A percentile compares a stretch with the other conserved stretches of the same genome.
Conservation (phyloP, 2,113 vertebrate species). For the zebrafish (Danio rerio) region DNA sequence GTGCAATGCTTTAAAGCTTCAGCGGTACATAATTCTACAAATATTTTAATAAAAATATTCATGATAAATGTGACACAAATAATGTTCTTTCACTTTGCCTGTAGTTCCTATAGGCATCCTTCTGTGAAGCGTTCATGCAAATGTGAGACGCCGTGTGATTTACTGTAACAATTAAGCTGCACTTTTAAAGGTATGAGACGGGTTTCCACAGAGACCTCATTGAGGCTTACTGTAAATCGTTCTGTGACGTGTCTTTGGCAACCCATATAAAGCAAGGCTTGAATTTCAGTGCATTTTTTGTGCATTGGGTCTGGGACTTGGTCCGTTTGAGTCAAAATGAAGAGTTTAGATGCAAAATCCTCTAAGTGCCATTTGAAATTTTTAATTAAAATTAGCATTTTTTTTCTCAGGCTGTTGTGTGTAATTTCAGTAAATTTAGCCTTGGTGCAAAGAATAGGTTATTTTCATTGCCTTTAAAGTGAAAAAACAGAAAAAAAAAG, state of each 20-base stretch:
- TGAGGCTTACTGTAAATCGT: conserved; percentile 23
- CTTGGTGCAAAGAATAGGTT: too few species aligned
- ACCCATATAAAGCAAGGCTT: neutral
- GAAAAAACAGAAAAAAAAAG: too few species aligned
- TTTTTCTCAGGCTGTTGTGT: too few species aligned
- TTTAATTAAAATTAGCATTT: too few species aligned
- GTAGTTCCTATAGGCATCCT: neutral
- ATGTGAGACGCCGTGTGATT: neutral
- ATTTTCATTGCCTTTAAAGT: too few species aligned
- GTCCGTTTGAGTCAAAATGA: conserved; percentile 30
- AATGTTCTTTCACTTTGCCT: neutral
- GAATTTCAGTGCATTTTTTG: neutral
- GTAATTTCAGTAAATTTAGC: too few species aligned
- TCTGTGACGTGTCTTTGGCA: neutral
- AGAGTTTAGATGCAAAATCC: too few species aligned
- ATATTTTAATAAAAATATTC: neutral
- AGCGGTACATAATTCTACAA: neutral
- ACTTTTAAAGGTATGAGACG: conserved; percentile 22
- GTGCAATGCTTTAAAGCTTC: neutral
- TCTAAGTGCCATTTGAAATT: too few species aligned
- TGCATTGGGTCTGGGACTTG: conserved; percentile 5
- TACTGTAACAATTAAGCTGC: conserved; percentile 16
- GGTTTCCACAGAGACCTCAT: conserved; percentile 24
- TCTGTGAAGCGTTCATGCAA: neutral
- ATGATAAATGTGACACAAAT: neutral